phyloP scores from a whole-genome alignment of 2,888 invertebrate species.

The Ctenicera cuprea region DNA sequence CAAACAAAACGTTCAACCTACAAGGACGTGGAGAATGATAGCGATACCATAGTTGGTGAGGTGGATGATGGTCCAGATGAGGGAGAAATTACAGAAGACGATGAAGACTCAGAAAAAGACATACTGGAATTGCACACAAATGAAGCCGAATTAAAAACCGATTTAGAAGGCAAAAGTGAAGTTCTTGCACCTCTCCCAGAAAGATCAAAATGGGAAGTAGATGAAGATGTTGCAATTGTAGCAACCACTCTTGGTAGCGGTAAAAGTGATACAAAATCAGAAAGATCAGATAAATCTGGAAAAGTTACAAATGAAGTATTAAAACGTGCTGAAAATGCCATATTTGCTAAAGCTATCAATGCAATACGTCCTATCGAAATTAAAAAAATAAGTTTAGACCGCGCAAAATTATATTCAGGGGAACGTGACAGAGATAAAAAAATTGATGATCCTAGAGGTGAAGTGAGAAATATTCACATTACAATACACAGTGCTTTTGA shows the following conservation, averaged over 20 bases:
- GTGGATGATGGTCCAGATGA: constrained; percentile 55
- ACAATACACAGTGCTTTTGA: constrained; percentile 73
- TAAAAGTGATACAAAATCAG: constrained; percentile 63
- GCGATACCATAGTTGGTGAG: constrained; percentile 52
- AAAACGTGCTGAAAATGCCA: constrained; percentile 93
- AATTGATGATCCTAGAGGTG: constrained; percentile 57
- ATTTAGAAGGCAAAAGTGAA: constrained; percentile 74
- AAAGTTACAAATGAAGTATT: constrained; percentile 91
- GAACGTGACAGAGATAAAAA: constrained; percentile 67
- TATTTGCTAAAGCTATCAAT: constrained; percentile 91
- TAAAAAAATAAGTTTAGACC: constrained; percentile 82
- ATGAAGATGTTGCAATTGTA: constrained; percentile 77
- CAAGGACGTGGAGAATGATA: constrained; percentile 42
- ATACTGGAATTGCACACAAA: constrained; percentile 78
- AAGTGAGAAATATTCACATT: constrained; percentile 75
- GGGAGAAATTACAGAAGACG: constrained; percentile 65
- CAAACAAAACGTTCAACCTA: constrained; percentile 21
- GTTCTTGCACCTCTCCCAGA: constrained; percentile 85
- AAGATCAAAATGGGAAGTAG: constrained; percentile 92
- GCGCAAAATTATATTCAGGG: constrained; percentile 80
- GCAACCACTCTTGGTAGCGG: constrained; percentile 72
- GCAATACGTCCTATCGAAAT: constrained; percentile 86
- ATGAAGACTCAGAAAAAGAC: constrained; percentile 73
- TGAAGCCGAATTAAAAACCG: constrained; percentile 74
- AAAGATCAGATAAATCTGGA: constrained; percentile 73